Conservation (phyloP, 2,888 invertebrate species). For the Hydraecia micacea region DNA sequence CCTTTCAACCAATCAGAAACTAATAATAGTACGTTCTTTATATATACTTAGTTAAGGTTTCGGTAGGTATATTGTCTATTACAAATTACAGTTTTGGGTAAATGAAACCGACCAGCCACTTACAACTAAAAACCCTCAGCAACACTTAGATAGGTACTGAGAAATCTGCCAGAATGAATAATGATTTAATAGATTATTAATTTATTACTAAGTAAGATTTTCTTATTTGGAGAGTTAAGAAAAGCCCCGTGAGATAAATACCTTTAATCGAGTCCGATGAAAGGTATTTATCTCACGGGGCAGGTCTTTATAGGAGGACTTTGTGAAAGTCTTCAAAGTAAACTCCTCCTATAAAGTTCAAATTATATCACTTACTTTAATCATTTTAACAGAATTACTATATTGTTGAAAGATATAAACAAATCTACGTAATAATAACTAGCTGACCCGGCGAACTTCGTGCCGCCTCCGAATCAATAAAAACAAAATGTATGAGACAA, state of each 20-base stretch:
- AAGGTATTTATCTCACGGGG: too few relatives aligned
- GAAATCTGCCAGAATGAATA: not conserved
- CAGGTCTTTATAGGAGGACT: too few relatives aligned
- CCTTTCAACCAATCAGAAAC: constrained; percentile 14
- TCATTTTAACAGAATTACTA: not conserved
- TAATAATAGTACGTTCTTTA: not conserved
- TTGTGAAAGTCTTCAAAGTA: too few relatives aligned
- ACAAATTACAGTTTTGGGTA: not conserved
- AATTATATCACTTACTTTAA: not conserved
- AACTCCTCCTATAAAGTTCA: not conserved
- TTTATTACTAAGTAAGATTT: not conserved
- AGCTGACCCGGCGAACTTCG: too few relatives aligned
- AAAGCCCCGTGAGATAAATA: not conserved
- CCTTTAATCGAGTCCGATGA: not conserved
- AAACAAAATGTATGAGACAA: too few relatives aligned
- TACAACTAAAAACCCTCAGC: not conserved
- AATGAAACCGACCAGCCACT: not conserved
- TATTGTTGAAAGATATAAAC: not conserved
- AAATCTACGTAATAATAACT: not conserved
- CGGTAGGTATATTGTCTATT: too few relatives aligned
- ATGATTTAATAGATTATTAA: not conserved
- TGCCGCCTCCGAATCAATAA: too few relatives aligned
- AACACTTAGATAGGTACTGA: not conserved
- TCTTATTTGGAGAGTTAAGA: not conserved
- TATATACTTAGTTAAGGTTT: not conserved